Percentiles rank a stretch among this genome's conserved stretches.
Conservation (phyloP, 1,140 invertebrate species). For the Plectrocnemia conspersa region DNA sequence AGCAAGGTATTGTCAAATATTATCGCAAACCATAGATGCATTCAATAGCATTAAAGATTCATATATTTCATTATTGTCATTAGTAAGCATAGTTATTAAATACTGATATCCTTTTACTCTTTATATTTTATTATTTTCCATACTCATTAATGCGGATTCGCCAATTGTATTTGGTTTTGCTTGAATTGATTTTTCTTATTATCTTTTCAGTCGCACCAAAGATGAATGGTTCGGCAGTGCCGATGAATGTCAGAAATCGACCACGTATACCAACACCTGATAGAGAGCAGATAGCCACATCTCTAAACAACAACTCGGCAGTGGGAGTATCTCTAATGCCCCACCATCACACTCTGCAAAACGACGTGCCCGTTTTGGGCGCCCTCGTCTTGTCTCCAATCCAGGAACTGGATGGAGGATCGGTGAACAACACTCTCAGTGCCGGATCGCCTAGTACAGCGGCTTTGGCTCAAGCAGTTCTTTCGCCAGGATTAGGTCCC, state of each 20-base stretch:
- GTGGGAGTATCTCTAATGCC: slow-evolving; percentile 63
- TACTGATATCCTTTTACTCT: too few species aligned
- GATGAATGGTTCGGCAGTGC: slow-evolving; percentile 60
- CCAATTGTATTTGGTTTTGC: too few species aligned
- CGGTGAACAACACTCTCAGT: slow-evolving; percentile 63
- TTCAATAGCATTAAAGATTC: too few species aligned
- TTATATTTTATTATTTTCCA: too few species aligned
- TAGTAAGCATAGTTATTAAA: too few species aligned
- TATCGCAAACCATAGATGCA: too few species aligned
- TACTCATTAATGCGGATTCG: too few species aligned
- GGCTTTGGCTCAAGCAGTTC: slow-evolving; percentile 65
- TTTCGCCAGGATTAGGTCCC: slow-evolving; percentile 60
- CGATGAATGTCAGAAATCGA: slow-evolving; percentile 64
- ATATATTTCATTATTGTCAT: too few species aligned
- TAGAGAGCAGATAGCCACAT: slow-evolving; percentile 59
- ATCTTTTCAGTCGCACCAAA: slow-evolving; percentile 56
- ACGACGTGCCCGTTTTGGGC: slow-evolving; percentile 66
- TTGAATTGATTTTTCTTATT: not conserved
- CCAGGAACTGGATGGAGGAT: slow-evolving; percentile 65
- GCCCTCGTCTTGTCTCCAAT: slow-evolving; percentile 73
- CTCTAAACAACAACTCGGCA: slow-evolving; percentile 46
- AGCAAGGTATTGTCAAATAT: too few species aligned
- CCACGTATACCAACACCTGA: slow-evolving; percentile 82
- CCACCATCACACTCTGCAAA: slow-evolving; percentile 56
- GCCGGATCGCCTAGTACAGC: slow-evolving; percentile 63